phyloP scores from a whole-genome alignment of 1,140 invertebrate species.

The Caerostris darwini region DNA sequence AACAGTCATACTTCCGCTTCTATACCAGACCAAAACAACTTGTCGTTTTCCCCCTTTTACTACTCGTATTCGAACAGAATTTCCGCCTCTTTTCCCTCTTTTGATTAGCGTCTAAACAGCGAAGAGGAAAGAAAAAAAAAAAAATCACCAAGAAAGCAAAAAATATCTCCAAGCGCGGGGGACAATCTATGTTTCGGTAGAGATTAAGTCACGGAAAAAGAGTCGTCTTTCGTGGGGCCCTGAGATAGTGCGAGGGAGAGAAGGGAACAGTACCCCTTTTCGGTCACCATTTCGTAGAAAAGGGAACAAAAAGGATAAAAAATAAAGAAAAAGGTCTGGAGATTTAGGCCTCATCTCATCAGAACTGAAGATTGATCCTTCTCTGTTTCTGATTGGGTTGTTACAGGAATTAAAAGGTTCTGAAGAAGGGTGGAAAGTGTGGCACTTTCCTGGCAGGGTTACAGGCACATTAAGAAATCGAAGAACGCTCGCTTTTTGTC shows the following conservation, averaged over 20 bases:
- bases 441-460: not conserved
- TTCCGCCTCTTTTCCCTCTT: not conserved
- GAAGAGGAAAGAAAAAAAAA: not conserved
- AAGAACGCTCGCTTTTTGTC: not conserved
- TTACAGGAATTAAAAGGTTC: slow-evolving; percentile 72
- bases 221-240: not conserved
- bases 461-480: not conserved
- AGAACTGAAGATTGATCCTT: slow-evolving; percentile 68
- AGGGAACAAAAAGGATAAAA: not conserved
- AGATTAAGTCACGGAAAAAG: slow-evolving; percentile 54
- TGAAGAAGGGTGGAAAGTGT: not conserved
- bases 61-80: not conserved
- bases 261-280: slow-evolving; percentile 32
- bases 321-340: not conserved
- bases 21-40: not conserved
- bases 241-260: not conserved
- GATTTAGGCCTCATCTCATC: slow-evolving; percentile 73
- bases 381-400: slow-evolving; percentile 66
- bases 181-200: slow-evolving; percentile 69
- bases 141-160: not conserved
- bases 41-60: not conserved
- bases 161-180: not conserved
- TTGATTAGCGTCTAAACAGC: slow-evolving; percentile 10
- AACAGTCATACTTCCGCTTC: not conserved
- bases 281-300: slow-evolving; percentile 18